These are phyloP conservation scores for Volucella zonaria DNA, from an alignment of 2,888 invertebrate genomes.

Conservation along the genomic window DNA sequence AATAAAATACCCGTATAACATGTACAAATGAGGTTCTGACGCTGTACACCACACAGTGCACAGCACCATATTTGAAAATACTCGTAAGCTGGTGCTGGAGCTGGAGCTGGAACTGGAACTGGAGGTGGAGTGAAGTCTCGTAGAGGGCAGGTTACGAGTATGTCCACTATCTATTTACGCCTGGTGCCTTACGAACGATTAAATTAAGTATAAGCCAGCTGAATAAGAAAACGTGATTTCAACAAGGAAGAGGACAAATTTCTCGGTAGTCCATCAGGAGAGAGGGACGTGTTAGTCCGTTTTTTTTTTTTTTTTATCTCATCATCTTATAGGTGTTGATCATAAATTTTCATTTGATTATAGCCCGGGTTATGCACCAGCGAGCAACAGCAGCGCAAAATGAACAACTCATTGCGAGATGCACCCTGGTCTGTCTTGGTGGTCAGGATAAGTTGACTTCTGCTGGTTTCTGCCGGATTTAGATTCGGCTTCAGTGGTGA, in stretches of 20 bases:
- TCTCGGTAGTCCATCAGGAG: slow-evolving; percentile 42
- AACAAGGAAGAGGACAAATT: slow-evolving; percentile 21
- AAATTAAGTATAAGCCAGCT: slow-evolving; percentile 63
- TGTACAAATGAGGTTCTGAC: slow-evolving; percentile 70
- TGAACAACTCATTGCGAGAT: slow-evolving; percentile 59
- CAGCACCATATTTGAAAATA: too few relatives aligned
- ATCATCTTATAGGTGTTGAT: slow-evolving; percentile 81
- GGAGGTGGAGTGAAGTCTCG: slow-evolving; percentile 49
- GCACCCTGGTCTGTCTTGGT: slow-evolving; percentile 23
- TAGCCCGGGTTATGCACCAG: slow-evolving; percentile 70
- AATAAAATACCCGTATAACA: slow-evolving; percentile 74
- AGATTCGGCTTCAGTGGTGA: not conserved
- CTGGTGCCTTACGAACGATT: slow-evolving; percentile 45
- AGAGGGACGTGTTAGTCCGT: slow-evolving; percentile 29
- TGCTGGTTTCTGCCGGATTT: slow-evolving; percentile 24
- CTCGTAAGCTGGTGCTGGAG: too few relatives aligned
- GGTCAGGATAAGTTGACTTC: slow-evolving; percentile 51
- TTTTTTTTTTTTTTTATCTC: slow-evolving; percentile 66
- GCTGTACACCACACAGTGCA: slow-evolving; percentile 40
- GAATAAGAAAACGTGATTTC: slow-evolving; percentile 57
- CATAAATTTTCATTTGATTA: slow-evolving; percentile 82
- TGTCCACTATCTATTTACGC: slow-evolving; percentile 15
- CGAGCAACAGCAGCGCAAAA: slow-evolving; percentile 60
- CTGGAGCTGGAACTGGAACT: too few relatives aligned
- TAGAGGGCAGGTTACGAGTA: slow-evolving; percentile 19